phyloP scores from a whole-genome alignment of 2,797 vertebrate species.

The Loriculus beryllinus region DNA sequence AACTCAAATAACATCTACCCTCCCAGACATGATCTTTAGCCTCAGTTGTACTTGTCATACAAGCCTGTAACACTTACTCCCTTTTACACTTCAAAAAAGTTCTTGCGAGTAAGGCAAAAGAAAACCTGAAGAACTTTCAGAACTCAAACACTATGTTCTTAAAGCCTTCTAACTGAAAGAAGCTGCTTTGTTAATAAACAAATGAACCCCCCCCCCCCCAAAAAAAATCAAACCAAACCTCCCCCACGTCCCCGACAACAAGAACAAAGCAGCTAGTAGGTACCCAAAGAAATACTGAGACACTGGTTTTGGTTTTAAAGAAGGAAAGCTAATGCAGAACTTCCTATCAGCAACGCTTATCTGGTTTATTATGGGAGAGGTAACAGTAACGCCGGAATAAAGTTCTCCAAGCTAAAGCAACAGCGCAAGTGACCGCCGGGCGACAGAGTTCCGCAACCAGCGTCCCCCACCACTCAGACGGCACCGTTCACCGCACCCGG shows the following conservation, averaged over 20 bases:
- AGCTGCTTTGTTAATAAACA: background rate
- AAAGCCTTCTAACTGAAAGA: fast-evolving
- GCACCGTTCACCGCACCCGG: background rate
- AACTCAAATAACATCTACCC: background rate
- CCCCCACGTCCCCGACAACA: background rate
- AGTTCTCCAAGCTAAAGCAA: background rate
- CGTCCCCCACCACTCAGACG: background rate
- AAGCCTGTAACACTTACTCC: background rate
- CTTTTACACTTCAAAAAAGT: background rate
- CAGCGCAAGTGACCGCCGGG: too few relatives aligned
- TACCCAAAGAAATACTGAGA: background rate
- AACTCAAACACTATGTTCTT: background rate
- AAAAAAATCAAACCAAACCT: background rate
- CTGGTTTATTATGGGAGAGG: background rate
- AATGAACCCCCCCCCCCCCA: background rate
- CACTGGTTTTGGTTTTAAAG: background rate
- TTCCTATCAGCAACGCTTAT: too few relatives aligned
- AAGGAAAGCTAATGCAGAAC: background rate
- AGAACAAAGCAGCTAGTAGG: background rate
- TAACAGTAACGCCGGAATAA: background rate
- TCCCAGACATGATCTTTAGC: background rate
- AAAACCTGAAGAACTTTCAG: background rate
- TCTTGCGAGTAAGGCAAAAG: background rate
- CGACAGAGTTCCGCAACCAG: fast-evolving
- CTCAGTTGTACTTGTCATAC: background rate